Percentiles rank a stretch among this genome's conserved stretches.
Conservation (phyloP, 1,140 invertebrate genomes). For the Monochamus saltuarius region DNA sequence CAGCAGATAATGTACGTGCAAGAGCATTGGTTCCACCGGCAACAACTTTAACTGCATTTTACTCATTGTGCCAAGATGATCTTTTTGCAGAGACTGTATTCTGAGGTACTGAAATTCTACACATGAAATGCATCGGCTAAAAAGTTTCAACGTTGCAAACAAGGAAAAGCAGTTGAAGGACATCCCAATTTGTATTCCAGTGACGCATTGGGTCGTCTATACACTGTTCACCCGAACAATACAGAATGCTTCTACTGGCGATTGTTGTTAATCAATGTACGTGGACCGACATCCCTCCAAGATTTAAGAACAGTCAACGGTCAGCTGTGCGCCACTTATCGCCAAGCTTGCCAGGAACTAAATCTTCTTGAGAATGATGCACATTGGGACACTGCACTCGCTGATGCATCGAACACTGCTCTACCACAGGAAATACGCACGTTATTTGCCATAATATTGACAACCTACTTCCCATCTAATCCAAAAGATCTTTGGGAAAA, state of each 20-base stretch:
- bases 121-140: conserved; percentile 45
- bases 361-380: conserved; percentile 47
- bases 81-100: no score
- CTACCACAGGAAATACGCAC: conserved; percentile 49
- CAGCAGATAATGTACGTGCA: conserved; percentile 46
- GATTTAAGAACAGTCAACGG: conserved; percentile 53
- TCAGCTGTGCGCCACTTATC: conserved; percentile 36
- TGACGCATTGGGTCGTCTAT: no score
- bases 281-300: no score
- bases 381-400: conserved; percentile 43
- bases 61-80: no score
- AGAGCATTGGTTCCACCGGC: conserved; percentile 52
- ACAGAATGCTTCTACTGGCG: no score
- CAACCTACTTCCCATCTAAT: conserved; percentile 26
- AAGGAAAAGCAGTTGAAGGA: conserved; percentile 38
- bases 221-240: conserved; percentile 52
- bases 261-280: conserved; percentile 53
- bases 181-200: conserved; percentile 43
- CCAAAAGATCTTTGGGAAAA: conserved; percentile 36
- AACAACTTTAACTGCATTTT: no score
- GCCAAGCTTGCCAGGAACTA: conserved; percentile 25
- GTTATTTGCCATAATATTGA: conserved; percentile 49
- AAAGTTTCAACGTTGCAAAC: conserved; percentile 46
- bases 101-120: no score
- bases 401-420: conserved; percentile 35